Base-by-base conservation (phyloP, 1,140 invertebrate species). In the Magallana angulata region DNA sequence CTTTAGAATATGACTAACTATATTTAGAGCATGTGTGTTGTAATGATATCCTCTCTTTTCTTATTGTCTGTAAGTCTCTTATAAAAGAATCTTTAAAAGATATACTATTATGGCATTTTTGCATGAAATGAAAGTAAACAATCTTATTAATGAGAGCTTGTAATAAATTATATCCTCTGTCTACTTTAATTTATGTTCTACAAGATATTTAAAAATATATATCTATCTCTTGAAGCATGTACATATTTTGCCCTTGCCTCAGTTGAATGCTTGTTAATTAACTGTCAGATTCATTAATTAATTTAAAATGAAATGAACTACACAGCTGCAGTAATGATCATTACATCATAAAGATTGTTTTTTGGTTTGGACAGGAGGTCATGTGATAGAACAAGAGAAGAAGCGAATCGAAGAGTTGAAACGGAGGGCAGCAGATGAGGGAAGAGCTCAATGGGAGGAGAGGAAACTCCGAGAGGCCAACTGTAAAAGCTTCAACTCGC, bases 321-420 rank as follows among this genome's bases (percentile, higher is more conserved):
- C 2, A 48, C 36, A 4, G 36, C 24, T 76, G 7, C 4, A 12
- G n/a, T 16, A 6, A 76, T 76, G 68, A 24, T 58, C 36, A 48
- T 48, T 81, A 59, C 6, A 86, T n/a, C 11, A 64, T 80, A 81
- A 48, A 48, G 36, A 30, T 81, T 76, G 58, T 84, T 16, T 83
- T 82, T 87, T 87, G 68, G 24, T 83, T 86, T 85, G 76, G 18
- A 57, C 18, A 93, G 92, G 92, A 36, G 90, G 89, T 60, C 97
- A 97, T 96, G 97, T 98, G 68, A 98, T 98, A 92, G 97, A 98
- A 92, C 97, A 98, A 93, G 98, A 98, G 94, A 95, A 97, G 84
- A 96, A 97, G 91, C 96, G 98, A 92, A 97, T 99, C 57, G 96
- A 97, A 85, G 97, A 98, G 92, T 94, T 98, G 76, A 98, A 98